Conservation (phyloP, 2,113 vertebrate species). For the Zonotrichia leucophrys region DNA sequence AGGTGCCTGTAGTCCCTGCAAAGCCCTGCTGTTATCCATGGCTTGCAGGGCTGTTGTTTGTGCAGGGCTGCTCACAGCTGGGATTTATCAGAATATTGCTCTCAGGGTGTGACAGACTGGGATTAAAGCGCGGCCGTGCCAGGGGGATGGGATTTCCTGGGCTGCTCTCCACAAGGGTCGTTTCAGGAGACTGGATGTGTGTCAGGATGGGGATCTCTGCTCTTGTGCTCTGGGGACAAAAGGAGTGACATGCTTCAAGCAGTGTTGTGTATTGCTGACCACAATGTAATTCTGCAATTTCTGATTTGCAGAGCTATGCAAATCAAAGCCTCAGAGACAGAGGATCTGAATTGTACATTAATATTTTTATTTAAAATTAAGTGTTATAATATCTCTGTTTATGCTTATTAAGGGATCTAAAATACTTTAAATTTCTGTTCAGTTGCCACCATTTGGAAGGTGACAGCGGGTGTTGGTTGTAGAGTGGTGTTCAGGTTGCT, state of each 20-base stretch:
- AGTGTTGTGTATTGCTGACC: neutral
- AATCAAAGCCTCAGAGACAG: neutral
- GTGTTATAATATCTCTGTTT: neutral
- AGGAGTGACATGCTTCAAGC: neutral
- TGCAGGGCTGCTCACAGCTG: constrained; percentile 8
- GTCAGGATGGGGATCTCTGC: neutral
- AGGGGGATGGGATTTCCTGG: constrained; percentile 47
- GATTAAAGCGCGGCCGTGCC: constrained; percentile 1
- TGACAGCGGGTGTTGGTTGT: neutral
- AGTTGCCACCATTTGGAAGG: neutral
- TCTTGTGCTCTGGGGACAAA: neutral
- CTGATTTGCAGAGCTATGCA: neutral
- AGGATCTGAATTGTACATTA: neutral
- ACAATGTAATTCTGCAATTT: neutral
- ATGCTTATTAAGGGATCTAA: neutral
- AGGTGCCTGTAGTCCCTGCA: neutral
- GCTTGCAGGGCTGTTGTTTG: constrained; percentile 2
- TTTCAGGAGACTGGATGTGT: neutral
- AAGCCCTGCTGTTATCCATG: neutral
- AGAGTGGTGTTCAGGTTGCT: neutral
- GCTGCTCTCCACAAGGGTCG: constrained; percentile 11
- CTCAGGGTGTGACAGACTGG: constrained; percentile 45
- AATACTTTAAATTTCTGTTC: neutral
- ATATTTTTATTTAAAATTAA: neutral
- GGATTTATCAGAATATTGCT: constrained; percentile 49